phyloP scores from a whole-genome alignment of 2,888 invertebrate species.

The Callyntrura guangdongensis region DNA sequence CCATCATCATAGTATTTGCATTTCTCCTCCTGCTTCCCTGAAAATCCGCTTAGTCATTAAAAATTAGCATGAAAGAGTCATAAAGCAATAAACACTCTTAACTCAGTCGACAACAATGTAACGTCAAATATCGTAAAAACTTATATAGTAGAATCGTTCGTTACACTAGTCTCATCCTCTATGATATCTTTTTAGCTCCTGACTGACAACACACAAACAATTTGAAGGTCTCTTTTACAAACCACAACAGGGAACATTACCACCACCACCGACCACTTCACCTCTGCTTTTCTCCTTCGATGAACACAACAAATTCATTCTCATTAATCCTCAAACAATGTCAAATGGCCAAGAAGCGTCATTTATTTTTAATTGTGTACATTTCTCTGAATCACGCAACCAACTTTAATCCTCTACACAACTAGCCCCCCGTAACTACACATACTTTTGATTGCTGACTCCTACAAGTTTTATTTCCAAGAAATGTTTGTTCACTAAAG shows the following conservation, averaged over 20 bases:
- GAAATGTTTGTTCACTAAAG: constrained; percentile 9
- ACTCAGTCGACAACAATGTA: constrained; percentile 35
- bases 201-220: constrained; percentile 24
- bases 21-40: constrained; percentile 17
- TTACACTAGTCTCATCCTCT: background rate
- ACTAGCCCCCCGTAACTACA: background rate
- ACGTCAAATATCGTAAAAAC: background rate
- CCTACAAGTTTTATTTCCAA: constrained; percentile 18
- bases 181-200: background rate
- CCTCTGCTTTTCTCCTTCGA: too few species aligned
- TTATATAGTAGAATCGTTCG: background rate
- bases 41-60: constrained; percentile 3
- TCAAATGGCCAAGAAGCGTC: too few species aligned
- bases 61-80: background rate
- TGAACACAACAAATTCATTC: background rate
- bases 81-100: too few species aligned
- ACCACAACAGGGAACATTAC: constrained; percentile 7
- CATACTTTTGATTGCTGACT: background rate
- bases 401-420: constrained; percentile 13
- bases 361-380: background rate
- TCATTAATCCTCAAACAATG: constrained; percentile 20
- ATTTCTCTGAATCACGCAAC: constrained; percentile 1
- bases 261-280: background rate
- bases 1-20: constrained; percentile 18
- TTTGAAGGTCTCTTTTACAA: background rate